A percentile compares a stretch with the other conserved stretches of the same genome.
Conservation (phyloP, 2,888 invertebrate genomes). For the Augiades crinisus region DNA sequence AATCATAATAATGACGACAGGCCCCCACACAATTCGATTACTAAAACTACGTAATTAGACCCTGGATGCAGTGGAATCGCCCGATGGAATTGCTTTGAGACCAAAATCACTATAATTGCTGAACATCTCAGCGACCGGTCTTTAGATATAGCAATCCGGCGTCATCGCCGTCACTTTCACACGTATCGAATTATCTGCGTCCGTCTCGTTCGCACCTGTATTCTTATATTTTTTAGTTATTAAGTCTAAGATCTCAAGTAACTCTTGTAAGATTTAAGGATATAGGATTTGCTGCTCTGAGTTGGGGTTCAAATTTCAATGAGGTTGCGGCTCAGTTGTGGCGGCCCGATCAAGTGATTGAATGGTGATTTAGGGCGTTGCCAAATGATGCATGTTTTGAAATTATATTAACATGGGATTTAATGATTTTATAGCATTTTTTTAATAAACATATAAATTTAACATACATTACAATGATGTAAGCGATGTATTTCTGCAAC, state of each 20-base stretch:
- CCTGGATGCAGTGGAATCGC: constrained; percentile 56
- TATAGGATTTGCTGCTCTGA: neutral
- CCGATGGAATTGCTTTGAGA: constrained; percentile 62
- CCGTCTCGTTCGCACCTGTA: constrained; percentile 29
- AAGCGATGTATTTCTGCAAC: too few species aligned
- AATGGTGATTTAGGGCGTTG: constrained; percentile 34
- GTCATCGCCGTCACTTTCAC: constrained; percentile 55
- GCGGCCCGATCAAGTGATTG: constrained; percentile 32
- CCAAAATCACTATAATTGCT: constrained; percentile 67
- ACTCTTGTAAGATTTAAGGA: neutral
- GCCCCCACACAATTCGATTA: constrained; percentile 72
- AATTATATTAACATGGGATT: too few species aligned
- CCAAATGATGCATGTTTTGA: constrained; percentile 1
- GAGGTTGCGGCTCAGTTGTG: constrained; percentile 3
- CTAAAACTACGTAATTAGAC: constrained; percentile 69
- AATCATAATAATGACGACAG: constrained; percentile 70
- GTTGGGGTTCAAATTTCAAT: constrained; percentile 14
- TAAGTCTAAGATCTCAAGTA: neutral
- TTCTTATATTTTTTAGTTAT: constrained; percentile 8
- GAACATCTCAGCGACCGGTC: constrained; percentile 62
- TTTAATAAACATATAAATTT: too few species aligned
- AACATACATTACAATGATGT: too few species aligned
- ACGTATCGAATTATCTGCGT: constrained; percentile 30
- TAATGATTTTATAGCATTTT: too few species aligned
- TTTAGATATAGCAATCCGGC: constrained; percentile 58